Base-by-base conservation (phyloP, 2,113 vertebrate genomes). In the Apeltes quadracus region DNA sequence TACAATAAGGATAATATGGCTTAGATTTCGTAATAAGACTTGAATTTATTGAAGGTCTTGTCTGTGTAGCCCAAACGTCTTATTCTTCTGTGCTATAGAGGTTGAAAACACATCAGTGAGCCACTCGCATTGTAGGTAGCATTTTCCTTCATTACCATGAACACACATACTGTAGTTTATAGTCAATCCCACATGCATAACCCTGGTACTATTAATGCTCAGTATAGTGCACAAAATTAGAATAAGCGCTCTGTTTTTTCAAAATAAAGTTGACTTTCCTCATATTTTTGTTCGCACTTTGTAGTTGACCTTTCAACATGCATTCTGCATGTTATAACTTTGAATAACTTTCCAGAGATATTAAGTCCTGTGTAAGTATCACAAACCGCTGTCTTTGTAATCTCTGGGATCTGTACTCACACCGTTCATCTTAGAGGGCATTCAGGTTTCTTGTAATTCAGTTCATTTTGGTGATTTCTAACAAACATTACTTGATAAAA, bases 391-490 rank as follows among this genome's bases (percentile, higher is more conserved):
- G 50, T 51, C 10, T 44, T 18, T 48, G 46, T 48, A 13, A 3
- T 53, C 23, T 53, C 50, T 14, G 13, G 22, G 50, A 48, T 48
- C 44, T 48, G 44, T 46, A 48, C 44, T 48, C 44, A 9, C 18
- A 9, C 18, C 44, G 20, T 46, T n/a, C n/a, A n/a, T n/a, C n/a
- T n/a, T n/a, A n/a, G n/a, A n/a, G n/a, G n/a, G n/a, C n/a, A n/a
- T n/a, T n/a, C n/a, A n/a, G n/a, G n/a, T n/a, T n/a, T 53, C 32
- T 29, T 34, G 36, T 32, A 61, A 66, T 67, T 34, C 18, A 15
- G 41, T 34, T 1, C 27, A 67, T 61, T 81, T 57, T 32, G 13
- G 39, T 43, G 56, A 53, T 48, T 66, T 76, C 18, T 44, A 56
- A 23, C 44, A 25, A 55, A 41, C 61, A 71, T 54, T 59, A 61